Evolutionary conservation across 2,113 vertebrate species (phyloP).

Genomic region (Mormyrus lacerda): DNA sequence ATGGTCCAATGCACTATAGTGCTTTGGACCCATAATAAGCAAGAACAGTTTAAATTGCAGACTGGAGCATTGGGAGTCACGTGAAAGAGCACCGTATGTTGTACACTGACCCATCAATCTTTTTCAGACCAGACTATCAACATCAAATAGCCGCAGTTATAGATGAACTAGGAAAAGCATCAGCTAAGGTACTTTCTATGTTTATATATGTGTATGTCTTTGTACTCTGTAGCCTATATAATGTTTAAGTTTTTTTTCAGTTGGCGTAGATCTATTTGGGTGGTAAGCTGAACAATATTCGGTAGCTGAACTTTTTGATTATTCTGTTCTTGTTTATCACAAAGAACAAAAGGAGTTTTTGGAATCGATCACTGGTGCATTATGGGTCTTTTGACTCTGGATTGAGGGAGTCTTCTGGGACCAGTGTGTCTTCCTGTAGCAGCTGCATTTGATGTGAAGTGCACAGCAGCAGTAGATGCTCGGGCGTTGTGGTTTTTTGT

Average conservation of each 20-base stretch:
- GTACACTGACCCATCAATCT: neutral
- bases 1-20: too few relatives aligned
- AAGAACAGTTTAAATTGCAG: neutral
- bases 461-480: neutral
- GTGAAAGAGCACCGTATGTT: neutral
- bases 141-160: conserved; percentile 50
- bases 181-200: conserved; percentile 52
- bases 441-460: neutral
- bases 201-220: neutral
- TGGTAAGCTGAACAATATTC: neutral
- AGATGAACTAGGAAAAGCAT: conserved; percentile 65
- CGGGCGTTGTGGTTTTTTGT: neutral
- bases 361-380: neutral
- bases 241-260: neutral
- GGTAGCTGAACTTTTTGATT: neutral
- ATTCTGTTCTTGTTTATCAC: neutral
- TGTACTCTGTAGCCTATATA: neutral
- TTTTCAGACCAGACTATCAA: conserved; percentile 52
- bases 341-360: neutral
- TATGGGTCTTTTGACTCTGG: neutral
- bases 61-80: neutral
- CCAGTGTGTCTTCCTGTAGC: neutral
- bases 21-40: too few relatives aligned
- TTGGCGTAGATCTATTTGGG: neutral
- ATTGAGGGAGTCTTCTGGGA: neutral